Base-by-base conservation (phyloP, 2,113 vertebrate species). In the Manacus vitellinus region DNA sequence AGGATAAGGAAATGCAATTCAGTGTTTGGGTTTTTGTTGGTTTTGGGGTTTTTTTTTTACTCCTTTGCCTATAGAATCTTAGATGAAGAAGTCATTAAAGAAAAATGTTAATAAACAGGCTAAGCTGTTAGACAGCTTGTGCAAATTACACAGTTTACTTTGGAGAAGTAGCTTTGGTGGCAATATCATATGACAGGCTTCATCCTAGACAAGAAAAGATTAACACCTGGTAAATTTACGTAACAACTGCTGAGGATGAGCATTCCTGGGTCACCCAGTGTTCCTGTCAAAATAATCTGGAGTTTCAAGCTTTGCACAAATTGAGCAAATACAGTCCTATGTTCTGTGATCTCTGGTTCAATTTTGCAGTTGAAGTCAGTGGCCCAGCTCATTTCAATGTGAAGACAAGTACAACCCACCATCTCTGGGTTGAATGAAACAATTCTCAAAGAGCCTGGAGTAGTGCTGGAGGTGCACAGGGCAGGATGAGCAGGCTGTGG, bases 201-300 rank as follows among this genome's bases (percentile, higher is more conserved):
- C 52, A 63, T 52, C 28, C 22, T 54, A 74, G 56, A 46, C 44
- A 44, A 65, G 66, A 55, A 19, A 70, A 88, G 30, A 41, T 73
- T 22, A 86, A 61, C 0, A 0, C 63, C 47, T 77, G 63, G 73
- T 72, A 75, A 77, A 56, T 74, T 74, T 41, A 76, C 0, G 0
- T 82, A 49, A 33, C 21, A 90, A 27, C 39, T 80, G 1, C 67
- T 25, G 24, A 77, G 19, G 47, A 21, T 1, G 7, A 81, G 44
- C 44, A 23, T 52, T 90, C 55, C 67, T 75, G 70, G 56, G 33
- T 63, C 70, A 41, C 35, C 31, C 66, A 4, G 1, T 0, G 0
- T 27, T 85, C 61, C 81, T 83, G 41, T 67, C 76, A 77, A n/a
- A 86, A 37, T 39, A 46, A 77, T 67, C 19, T 37, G 56, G 39